phyloP scores from a whole-genome alignment of 2,797 vertebrate species.

The Tangara arthus region DNA sequence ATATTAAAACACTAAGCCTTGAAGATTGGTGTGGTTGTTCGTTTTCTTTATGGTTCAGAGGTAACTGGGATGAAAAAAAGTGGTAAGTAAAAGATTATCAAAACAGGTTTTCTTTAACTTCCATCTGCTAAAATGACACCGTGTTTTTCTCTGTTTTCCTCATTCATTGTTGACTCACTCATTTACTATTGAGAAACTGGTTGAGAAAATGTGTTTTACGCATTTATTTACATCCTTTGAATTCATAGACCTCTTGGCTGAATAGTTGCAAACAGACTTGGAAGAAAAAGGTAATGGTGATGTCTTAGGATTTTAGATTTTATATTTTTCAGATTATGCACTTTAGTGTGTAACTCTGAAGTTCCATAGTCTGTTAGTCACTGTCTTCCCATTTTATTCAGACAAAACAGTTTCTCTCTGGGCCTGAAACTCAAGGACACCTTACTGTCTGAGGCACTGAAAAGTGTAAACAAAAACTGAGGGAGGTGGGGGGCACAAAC shows the following conservation, averaged over 20 bases:
- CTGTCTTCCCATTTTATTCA: background rate
- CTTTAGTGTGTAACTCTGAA: background rate
- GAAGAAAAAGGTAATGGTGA: background rate
- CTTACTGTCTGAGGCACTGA: background rate
- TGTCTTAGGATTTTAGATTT: background rate
- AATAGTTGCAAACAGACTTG: constrained; percentile 31
- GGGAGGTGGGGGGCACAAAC: no score
- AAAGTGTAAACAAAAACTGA: background rate
- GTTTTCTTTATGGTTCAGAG: background rate
- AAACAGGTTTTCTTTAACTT: background rate
- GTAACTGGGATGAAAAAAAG: background rate
- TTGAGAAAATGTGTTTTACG: constrained; percentile 13
- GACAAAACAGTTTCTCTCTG: background rate
- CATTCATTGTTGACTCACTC: background rate
- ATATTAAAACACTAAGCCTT: background rate
- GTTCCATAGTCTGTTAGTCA: background rate
- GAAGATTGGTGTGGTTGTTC: background rate
- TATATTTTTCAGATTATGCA: background rate
- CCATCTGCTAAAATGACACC: background rate
- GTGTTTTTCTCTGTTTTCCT: background rate
- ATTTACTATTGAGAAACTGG: background rate
- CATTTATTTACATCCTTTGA: background rate
- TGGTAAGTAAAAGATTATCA: background rate
- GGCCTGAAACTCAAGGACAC: background rate
- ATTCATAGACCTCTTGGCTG: constrained; percentile 19